Conservation (phyloP, 2,113 vertebrate species). For the Vidua chalybeata region DNA sequence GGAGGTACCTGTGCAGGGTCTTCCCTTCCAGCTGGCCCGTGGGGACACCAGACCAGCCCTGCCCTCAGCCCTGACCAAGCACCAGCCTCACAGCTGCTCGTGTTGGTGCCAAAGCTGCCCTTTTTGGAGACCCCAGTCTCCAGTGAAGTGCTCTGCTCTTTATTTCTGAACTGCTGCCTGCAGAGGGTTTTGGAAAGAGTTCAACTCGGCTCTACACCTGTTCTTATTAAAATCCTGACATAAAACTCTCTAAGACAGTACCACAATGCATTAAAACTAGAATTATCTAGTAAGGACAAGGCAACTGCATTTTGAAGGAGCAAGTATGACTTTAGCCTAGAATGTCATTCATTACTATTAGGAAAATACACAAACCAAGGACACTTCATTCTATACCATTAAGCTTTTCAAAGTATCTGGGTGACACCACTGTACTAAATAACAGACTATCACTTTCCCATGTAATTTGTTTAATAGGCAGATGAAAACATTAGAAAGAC, state of each 20-base stretch:
- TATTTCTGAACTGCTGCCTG: not conserved
- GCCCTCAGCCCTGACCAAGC: not conserved
- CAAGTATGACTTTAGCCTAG: not conserved
- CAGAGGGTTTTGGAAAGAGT: not conserved
- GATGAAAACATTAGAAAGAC: slow-evolving; percentile 27
- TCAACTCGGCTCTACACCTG: fast-evolving
- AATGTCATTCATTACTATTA: not conserved
- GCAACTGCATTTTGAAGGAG: not conserved
- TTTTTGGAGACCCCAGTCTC: not conserved
- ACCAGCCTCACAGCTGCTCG: not conserved
- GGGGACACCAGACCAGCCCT: not conserved
- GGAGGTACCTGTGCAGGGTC: fast-evolving
- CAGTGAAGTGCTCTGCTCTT: not conserved
- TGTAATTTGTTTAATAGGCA: slow-evolving; percentile 36
- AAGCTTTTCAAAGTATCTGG: not conserved
- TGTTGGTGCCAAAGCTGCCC: fast-evolving
- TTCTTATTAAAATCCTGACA: not conserved
- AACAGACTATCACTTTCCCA: not conserved
- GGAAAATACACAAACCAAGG: slow-evolving; percentile 38
- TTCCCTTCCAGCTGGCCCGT: not conserved
- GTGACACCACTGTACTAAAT: not conserved
- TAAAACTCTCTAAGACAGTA: not conserved
- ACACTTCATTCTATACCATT: not conserved
- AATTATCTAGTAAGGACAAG: not conserved
- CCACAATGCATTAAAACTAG: not conserved